A percentile compares a stretch with the other conserved stretches of the same genome.
These are phyloP conservation scores for Unio pictorum DNA, from an alignment of 2,888 invertebrate species.

Conservation along the genomic window DNA sequence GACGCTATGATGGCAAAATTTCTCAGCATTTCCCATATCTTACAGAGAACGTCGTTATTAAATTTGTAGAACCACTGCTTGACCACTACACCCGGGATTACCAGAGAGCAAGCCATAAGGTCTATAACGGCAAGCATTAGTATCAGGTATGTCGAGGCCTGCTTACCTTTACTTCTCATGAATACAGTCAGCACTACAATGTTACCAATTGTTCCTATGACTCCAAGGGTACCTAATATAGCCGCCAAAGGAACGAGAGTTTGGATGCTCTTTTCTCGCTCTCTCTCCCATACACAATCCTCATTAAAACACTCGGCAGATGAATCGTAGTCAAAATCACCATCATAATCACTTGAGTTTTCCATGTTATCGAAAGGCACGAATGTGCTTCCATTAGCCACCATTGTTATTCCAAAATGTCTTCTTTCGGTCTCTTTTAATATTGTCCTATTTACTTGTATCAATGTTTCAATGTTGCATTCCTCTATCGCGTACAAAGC, in stretches of 20 bases:
- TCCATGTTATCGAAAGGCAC: no score
- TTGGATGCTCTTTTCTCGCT: conserved; percentile 10
- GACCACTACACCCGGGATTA: conserved; percentile 55
- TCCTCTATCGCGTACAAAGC: no score
- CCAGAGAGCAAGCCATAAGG: conserved; percentile 49
- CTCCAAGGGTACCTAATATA: conserved; percentile 23
- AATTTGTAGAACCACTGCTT: conserved; percentile 47
- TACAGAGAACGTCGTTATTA: conserved; percentile 47
- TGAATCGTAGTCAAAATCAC: neutral
- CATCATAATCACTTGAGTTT: no score
- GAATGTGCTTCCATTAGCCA: no score
- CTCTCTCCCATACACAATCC: conserved; percentile 27
- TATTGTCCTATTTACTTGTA: no score
- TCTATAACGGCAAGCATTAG: conserved; percentile 55
- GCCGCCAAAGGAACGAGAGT: conserved; percentile 22
- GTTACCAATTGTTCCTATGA: conserved; percentile 46
- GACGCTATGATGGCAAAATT: conserved; percentile 50
- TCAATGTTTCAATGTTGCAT: no score
- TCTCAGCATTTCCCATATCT: conserved; percentile 46
- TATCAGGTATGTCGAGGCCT: conserved; percentile 52
- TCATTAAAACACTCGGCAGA: conserved; percentile 17
- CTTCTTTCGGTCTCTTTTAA: no score
- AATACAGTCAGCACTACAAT: conserved; percentile 45
- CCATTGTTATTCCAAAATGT: no score
- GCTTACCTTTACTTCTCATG: conserved; percentile 26